These are phyloP conservation scores for Sinocyclocheilus rhinocerous DNA, from an alignment of 2,113 vertebrate species.

Conservation along the genomic window DNA sequence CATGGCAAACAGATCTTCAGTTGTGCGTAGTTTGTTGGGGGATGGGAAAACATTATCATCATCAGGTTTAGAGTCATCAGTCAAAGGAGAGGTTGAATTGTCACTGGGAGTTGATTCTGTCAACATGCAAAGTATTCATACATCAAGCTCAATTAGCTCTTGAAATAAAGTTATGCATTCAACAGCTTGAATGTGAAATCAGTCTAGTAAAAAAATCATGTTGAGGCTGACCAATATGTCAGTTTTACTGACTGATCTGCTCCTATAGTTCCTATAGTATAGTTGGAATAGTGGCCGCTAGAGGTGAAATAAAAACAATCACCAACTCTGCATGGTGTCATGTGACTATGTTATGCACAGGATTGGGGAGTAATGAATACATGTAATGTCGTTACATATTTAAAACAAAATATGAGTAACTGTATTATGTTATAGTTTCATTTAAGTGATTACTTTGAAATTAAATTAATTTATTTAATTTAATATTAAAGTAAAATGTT, in stretches of 20 bases:
- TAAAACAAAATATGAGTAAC: no score
- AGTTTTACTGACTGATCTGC: not conserved
- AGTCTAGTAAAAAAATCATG: not conserved
- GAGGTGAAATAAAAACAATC: slow-evolving; percentile 1
- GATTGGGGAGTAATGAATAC: no score
- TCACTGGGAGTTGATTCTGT: slow-evolving; percentile 85
- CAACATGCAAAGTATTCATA: slow-evolving; percentile 22
- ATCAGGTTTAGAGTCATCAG: slow-evolving; percentile 88
- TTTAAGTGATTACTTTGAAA: no score
- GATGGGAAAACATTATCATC: slow-evolving; percentile 88
- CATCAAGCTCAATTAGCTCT: not conserved
- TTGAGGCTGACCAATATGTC: not conserved
- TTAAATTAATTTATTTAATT: no score
- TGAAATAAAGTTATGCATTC: not conserved
- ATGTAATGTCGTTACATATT: no score
- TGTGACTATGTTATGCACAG: not conserved
- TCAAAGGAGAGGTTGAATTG: slow-evolving; percentile 90
- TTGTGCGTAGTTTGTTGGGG: slow-evolving; percentile 94
- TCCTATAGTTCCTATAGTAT: not conserved
- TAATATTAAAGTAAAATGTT: no score
- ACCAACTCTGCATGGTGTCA: not conserved
- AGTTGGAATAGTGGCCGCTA: not conserved
- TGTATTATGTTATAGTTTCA: no score
- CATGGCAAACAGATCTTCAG: slow-evolving; percentile 97
- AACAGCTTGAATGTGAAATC: not conserved